These are phyloP conservation scores for Philonicus albiceps DNA, from an alignment of 2,888 invertebrate species.

Conservation along the genomic window DNA sequence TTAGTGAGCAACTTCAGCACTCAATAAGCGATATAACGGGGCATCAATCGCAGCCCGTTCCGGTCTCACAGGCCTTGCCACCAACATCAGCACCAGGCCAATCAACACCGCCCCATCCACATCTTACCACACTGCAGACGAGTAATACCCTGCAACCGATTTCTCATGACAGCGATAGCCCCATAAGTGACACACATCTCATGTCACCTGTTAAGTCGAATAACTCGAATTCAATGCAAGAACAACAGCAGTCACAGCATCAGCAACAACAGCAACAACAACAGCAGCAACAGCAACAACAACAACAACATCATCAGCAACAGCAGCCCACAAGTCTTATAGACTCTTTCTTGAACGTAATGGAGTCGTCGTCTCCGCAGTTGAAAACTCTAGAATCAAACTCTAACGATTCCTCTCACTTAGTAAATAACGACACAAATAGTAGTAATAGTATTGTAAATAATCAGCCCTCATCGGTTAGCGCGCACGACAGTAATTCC, in stretches of 20 bases:
- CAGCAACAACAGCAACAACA: conserved; percentile 53
- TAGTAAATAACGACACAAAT: conserved; percentile 59
- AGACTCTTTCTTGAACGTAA: conserved; percentile 50
- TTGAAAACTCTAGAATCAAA: conserved; percentile 51
- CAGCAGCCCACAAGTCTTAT: conserved; percentile 46
- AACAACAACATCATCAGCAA: conserved; percentile 48
- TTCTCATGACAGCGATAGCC: conserved; percentile 31
- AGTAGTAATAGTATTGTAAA: conserved; percentile 62
- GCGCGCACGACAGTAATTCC: conserved; percentile 60
- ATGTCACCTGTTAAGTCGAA: conserved; percentile 34
- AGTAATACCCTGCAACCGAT: conserved; percentile 30
- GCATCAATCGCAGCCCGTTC: conserved; percentile 49
- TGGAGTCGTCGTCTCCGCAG: conserved; percentile 48
- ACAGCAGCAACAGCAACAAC: conserved; percentile 50
- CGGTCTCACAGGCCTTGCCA: conserved; percentile 52
- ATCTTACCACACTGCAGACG: neutral
- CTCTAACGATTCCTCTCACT: conserved; percentile 60
- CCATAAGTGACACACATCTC: conserved; percentile 27
- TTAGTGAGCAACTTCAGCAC: conserved; percentile 63
- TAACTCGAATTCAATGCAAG: conserved; percentile 27
- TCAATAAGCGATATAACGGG: conserved; percentile 63
- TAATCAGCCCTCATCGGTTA: conserved; percentile 60
- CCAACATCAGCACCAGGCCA: conserved; percentile 38
- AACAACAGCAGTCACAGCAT: conserved; percentile 58
- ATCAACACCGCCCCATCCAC: conserved; percentile 43